Conservation (phyloP, 2,113 vertebrate genomes). For the Urocynchramus pylzowi region DNA sequence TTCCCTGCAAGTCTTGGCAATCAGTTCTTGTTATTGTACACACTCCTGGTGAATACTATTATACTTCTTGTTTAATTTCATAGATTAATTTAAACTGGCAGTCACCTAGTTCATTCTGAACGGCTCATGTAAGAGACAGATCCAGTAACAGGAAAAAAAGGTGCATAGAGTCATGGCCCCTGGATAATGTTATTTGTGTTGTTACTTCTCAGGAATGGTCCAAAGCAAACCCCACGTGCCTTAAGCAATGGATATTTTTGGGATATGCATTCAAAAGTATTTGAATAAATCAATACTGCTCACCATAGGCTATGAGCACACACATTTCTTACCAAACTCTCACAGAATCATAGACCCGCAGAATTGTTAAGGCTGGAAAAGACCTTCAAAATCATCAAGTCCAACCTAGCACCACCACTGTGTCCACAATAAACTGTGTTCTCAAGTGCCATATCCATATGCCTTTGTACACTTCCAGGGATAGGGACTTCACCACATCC, state of each 20-base stretch:
- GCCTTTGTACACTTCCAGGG: neutral
- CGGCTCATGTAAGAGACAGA: neutral
- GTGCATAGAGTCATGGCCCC: neutral
- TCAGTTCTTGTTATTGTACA: neutral
- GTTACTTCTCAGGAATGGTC: neutral
- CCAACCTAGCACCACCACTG: accelerated
- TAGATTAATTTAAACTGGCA: neutral
- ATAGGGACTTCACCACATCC: neutral
- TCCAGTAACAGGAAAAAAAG: neutral
- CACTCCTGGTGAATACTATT: neutral
- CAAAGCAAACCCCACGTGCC: neutral
- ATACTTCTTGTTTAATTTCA: neutral
- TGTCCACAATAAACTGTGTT: accelerated
- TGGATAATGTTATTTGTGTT: neutral
- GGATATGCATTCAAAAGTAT: neutral
- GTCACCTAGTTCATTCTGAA: neutral
- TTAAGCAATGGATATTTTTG: neutral
- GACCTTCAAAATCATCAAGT: neutral
- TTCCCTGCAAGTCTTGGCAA: neutral
- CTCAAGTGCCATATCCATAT: neutral
- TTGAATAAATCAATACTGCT: neutral
- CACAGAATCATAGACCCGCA: neutral
- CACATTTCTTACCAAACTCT: neutral
- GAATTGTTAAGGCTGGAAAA: neutral
- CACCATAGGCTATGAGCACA: neutral